These are phyloP conservation scores for Plecotus auritus DNA, from an alignment of 2,113 vertebrate genomes.

Conservation along the genomic window DNA sequence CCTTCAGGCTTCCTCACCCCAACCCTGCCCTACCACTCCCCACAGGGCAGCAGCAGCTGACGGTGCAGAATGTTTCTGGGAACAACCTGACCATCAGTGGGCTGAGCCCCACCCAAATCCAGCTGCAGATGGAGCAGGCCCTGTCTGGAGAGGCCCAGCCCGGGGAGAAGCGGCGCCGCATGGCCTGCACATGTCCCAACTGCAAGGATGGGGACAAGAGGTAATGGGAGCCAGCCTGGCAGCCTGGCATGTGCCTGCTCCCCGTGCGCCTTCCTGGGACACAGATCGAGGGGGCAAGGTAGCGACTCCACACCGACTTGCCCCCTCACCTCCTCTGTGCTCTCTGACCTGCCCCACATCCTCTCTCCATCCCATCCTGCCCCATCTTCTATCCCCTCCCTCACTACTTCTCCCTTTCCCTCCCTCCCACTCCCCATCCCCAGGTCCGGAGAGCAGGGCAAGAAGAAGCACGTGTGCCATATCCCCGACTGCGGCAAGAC, in stretches of 20 bases:
- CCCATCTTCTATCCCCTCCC: background rate
- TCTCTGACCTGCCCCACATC: background rate
- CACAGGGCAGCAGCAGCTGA: conserved; percentile 95
- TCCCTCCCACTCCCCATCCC: background rate
- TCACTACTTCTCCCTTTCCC: background rate
- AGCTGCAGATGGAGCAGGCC: conserved; percentile 94
- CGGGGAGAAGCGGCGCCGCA: conserved; percentile 92
- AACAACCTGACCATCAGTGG: conserved; percentile 92
- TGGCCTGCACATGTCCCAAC: conserved; percentile 98
- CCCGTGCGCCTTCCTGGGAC: background rate
- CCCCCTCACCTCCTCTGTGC: background rate
- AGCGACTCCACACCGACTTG: background rate
- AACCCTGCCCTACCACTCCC: background rate
- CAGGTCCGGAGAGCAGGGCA: conserved; percentile 93
- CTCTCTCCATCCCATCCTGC: background rate
- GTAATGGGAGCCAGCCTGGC: conserved; percentile 68
- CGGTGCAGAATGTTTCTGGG: conserved; percentile 91
- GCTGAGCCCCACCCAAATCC: conserved; percentile 87
- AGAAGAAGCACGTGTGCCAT: conserved; percentile 97
- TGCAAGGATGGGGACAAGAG: conserved; percentile 97
- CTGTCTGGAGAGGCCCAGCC: conserved; percentile 91
- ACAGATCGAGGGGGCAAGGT: fast-evolving
- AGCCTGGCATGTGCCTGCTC: background rate
- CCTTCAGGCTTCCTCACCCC: background rate
- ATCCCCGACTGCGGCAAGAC: conserved; percentile 95